These are phyloP conservation scores for Cydia pomonella DNA, from an alignment of 1,140 invertebrate species.

Conservation along the genomic window DNA sequence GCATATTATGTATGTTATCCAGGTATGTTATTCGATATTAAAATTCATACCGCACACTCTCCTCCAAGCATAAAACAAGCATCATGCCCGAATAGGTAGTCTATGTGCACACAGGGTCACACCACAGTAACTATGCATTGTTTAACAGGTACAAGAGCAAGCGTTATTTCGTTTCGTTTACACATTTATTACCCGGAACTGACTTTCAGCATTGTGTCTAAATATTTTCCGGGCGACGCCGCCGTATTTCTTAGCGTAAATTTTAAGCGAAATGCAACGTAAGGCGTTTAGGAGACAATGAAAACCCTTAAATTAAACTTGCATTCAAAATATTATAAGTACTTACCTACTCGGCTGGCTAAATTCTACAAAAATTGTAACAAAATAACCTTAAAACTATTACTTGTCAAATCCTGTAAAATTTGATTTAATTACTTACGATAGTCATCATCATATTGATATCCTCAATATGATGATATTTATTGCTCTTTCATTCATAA, in stretches of 20 bases:
- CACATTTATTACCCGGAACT: conserved; percentile 25
- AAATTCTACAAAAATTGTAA: no score
- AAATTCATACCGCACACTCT: conserved; percentile 24
- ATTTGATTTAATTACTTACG: no score
- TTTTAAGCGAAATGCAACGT: neutral
- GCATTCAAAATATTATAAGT: no score
- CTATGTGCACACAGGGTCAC: conserved; percentile 26
- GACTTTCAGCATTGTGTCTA: neutral
- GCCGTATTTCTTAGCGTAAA: neutral
- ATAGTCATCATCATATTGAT: no score
- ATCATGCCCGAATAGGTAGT: conserved; percentile 15
- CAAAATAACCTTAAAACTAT: no score
- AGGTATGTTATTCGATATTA: conserved; percentile 3
- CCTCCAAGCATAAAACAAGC: conserved; percentile 6
- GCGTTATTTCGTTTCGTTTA: no score
- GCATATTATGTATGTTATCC: neutral
- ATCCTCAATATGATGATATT: no score
- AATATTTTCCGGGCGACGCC: neutral
- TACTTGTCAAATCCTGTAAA: no score
- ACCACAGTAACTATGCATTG: conserved; percentile 16
- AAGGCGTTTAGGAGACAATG: neutral
- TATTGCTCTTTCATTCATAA: no score
- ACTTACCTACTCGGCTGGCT: no score
- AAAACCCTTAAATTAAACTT: neutral
- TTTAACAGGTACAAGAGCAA: neutral